Percentiles rank a stretch among this genome's conserved stretches.
phyloP scores from a whole-genome alignment of 1,140 invertebrate species.

The Cephus cinctus region DNA sequence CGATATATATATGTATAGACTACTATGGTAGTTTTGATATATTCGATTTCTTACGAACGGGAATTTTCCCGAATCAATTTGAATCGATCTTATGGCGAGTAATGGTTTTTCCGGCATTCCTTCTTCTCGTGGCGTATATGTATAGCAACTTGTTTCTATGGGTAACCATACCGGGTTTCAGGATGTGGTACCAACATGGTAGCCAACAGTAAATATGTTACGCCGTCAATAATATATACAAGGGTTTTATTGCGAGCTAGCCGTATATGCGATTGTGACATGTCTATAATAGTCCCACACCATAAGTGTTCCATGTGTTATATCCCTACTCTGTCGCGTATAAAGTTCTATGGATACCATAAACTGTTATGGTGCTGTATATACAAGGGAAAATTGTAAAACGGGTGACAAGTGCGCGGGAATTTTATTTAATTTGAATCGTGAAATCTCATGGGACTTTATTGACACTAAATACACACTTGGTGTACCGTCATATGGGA shows the following conservation, averaged over 20 bases:
- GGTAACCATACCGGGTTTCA: too few relatives aligned
- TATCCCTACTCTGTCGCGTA: conserved; percentile 13
- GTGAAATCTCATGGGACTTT: conserved; percentile 21
- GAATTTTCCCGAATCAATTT: too few relatives aligned
- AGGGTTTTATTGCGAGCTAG: conserved; percentile 19
- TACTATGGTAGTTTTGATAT: too few relatives aligned
- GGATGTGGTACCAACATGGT: conserved; percentile 17
- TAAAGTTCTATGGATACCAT: conserved; percentile 20
- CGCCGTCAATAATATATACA: conserved; percentile 21
- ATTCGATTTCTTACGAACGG: too few relatives aligned
- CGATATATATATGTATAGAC: too few relatives aligned
- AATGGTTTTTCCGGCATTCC: too few relatives aligned
- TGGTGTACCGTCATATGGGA: too few relatives aligned
- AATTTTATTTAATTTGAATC: conserved; percentile 15
- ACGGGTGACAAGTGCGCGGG: conserved; percentile 17
- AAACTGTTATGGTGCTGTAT: conserved; percentile 27
- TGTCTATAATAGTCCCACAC: conserved; percentile 27
- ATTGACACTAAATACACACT: conserved; percentile 28
- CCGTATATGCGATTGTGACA: conserved; percentile 24
- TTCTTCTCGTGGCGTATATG: too few relatives aligned
- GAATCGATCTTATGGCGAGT: too few relatives aligned
- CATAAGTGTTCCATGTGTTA: conserved; percentile 11
- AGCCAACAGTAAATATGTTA: conserved; percentile 21
- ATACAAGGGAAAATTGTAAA: conserved; percentile 19
- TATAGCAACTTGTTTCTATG: too few relatives aligned